Evolutionary conservation across 1,140 invertebrate species (phyloP).

Genomic region (Euglossa dilemma): DNA sequence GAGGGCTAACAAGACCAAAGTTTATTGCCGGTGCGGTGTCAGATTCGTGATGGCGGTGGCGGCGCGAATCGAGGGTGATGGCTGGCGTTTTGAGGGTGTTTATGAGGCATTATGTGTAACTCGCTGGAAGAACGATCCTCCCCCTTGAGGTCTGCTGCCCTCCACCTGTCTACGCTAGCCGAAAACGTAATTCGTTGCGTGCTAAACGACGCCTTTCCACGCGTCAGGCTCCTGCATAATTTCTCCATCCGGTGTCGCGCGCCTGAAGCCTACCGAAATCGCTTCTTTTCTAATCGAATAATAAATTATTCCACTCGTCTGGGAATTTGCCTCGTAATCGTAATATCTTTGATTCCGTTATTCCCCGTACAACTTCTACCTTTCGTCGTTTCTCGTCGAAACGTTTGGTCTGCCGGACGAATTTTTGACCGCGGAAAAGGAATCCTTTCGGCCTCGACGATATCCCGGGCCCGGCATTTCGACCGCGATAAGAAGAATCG

Average conservation of each 20-base stretch:
- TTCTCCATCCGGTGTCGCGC: not conserved
- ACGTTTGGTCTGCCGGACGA: too few relatives aligned
- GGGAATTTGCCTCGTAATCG: too few relatives aligned
- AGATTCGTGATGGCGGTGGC: slow-evolving; percentile 68
- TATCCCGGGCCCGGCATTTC: not conserved
- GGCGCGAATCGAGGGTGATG: slow-evolving; percentile 75
- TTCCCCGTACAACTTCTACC: too few relatives aligned
- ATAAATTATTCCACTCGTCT: too few relatives aligned
- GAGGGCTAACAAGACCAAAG: slow-evolving; percentile 74
- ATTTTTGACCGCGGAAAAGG: too few relatives aligned
- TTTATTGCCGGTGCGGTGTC: slow-evolving; percentile 79
- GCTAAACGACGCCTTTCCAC: slow-evolving; percentile 18
- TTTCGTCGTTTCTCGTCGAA: too few relatives aligned
- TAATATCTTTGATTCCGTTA: too few relatives aligned
- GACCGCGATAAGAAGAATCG: not conserved
- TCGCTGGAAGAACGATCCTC: slow-evolving; percentile 80
- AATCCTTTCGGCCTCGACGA: not conserved
- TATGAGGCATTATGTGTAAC: slow-evolving; percentile 83
- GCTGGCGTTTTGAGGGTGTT: slow-evolving; percentile 81
- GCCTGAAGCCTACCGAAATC: too few relatives aligned
- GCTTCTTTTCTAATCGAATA: too few relatives aligned
- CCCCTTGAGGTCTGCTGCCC: slow-evolving; percentile 73
- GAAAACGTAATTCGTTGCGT: slow-evolving; percentile 74
- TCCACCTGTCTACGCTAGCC: slow-evolving; percentile 71
- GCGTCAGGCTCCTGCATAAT: slow-evolving; percentile 21